A percentile compares a stretch with the other conserved stretches of the same genome.
phyloP scores from a whole-genome alignment of 2,888 invertebrate genomes.

The Mesopsocus fuscifrons region DNA sequence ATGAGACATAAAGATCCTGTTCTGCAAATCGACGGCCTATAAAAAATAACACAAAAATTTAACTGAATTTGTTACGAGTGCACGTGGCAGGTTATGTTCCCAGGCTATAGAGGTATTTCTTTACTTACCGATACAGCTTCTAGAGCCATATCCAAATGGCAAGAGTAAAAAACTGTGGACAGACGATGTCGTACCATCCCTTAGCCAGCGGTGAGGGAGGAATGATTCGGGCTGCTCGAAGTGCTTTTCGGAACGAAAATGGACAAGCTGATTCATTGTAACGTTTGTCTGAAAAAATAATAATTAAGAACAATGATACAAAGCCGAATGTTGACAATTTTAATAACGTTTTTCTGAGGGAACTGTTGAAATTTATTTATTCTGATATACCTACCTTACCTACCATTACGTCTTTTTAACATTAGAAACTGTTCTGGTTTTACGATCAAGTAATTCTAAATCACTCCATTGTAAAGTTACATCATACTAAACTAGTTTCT shows the following conservation, averaged over 20 bases:
- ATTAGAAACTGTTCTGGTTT: background rate
- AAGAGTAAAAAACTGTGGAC: slow-evolving; percentile 29
- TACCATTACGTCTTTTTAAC: background rate
- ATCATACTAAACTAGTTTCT: too few species aligned
- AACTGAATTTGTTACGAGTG: background rate
- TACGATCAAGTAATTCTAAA: too few species aligned
- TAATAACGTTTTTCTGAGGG: background rate
- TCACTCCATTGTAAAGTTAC: too few species aligned
- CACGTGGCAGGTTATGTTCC: background rate
- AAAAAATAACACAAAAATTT: slow-evolving; percentile 12
- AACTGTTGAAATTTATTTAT: too few species aligned
- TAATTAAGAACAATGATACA: background rate
- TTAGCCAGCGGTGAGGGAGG: slow-evolving; percentile 22
- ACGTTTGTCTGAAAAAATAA: slow-evolving; percentile 18
- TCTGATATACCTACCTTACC: background rate
- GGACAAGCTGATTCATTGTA: slow-evolving; percentile 19
- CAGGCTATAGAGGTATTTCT: background rate
- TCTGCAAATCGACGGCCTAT: slow-evolving; percentile 32
- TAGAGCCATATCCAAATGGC: slow-evolving; percentile 31
- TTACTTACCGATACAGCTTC: slow-evolving; percentile 31
- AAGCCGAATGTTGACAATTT: too few species aligned
- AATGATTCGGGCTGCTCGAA: slow-evolving; percentile 20
- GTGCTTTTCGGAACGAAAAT: slow-evolving; percentile 20
- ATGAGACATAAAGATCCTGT: slow-evolving; percentile 29
- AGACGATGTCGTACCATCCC: slow-evolving; percentile 15